Conservation (phyloP, 2,888 invertebrate genomes). For the Gymnosoma rotundatum region DNA sequence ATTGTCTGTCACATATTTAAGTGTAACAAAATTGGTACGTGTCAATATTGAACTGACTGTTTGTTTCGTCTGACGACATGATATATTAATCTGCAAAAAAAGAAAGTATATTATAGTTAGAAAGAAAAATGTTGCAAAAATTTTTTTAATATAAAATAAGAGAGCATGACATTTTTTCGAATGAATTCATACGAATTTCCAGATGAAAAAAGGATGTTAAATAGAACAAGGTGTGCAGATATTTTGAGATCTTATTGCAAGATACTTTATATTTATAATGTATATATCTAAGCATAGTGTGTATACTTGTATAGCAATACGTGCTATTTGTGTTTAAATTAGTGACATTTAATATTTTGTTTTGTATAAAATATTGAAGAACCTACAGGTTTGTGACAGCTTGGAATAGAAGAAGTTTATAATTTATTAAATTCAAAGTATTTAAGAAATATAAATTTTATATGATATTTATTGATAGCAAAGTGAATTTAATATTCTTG, state of each 20-base stretch:
- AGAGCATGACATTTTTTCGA: slow-evolving; percentile 16
- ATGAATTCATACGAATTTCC: neutral
- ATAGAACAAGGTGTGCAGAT: slow-evolving; percentile 1
- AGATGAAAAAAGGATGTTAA: slow-evolving; percentile 13
- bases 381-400: neutral
- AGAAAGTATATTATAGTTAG: slow-evolving; percentile 7
- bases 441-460: neutral
- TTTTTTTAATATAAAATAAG: slow-evolving; percentile 30
- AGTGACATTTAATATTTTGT: slow-evolving; percentile 5
- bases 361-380: slow-evolving; percentile 9
- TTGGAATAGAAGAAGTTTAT: neutral
- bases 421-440: too few species aligned
- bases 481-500: too few species aligned
- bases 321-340: neutral
- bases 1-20: slow-evolving; percentile 95
- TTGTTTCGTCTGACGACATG: slow-evolving; percentile 95
- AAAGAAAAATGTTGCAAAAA: slow-evolving; percentile 5
- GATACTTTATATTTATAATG: too few species aligned
- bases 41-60: slow-evolving; percentile 94
- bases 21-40: slow-evolving; percentile 95
- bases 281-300: too few species aligned
- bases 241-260: slow-evolving; percentile 1
- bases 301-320: neutral
- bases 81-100: slow-evolving; percentile 90
- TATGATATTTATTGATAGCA: too few species aligned